Base-by-base conservation (phyloP, 2,888 invertebrate species). In the Neoaliturus tenellus region DNA sequence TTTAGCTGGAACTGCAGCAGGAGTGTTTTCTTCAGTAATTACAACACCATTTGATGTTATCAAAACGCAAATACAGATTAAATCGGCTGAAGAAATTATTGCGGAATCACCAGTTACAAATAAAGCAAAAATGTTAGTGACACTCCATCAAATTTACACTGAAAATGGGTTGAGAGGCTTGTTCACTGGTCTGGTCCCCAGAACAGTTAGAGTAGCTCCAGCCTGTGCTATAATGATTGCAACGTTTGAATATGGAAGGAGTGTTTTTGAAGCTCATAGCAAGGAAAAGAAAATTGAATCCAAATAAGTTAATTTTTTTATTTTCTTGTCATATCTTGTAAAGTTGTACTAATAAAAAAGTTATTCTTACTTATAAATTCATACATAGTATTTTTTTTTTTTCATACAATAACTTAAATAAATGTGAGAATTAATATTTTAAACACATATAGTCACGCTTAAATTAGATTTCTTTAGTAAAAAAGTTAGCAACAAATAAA, bases 191-290 rank as follows among this genome's bases (percentile, higher is more conserved):
- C 12, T 62, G 31, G 28, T 62, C 10, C 62, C 62, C 31, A 8
- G 62, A 12, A 62, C 62, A 14, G 3, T 62, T 4, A 62, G 62
- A 62, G 62, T 62, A 28, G 62, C 62, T 17, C 62, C 62, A 14
- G 4, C 62, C 28, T 62, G 28, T 31, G 62, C 62, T 14, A 62
- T 62, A 8, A 28, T 31, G 35, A 35, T 44, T 6, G 73, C 39
- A 35, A 44, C 39, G 39, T 73, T 73, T 44, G 39, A 44, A 73
- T 25, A n/a, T 31, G 71, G 17, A 55, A 39, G 69, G n/a, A 55
- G 39, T 20, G 1, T 80, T 41, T 41, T 35, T 69, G 17, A 80
- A 80, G 35, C 17, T 39, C 14, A 28, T 35, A 81, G 17, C 44
- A n/a, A n/a, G n/a, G n/a, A n/a, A n/a, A n/a, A n/a, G n/a, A n/a